Evolutionary conservation across 1,140 invertebrate species (phyloP), one percentile per base, ranked within the genome.

Genomic region (Drosophila yakuba): DNA sequence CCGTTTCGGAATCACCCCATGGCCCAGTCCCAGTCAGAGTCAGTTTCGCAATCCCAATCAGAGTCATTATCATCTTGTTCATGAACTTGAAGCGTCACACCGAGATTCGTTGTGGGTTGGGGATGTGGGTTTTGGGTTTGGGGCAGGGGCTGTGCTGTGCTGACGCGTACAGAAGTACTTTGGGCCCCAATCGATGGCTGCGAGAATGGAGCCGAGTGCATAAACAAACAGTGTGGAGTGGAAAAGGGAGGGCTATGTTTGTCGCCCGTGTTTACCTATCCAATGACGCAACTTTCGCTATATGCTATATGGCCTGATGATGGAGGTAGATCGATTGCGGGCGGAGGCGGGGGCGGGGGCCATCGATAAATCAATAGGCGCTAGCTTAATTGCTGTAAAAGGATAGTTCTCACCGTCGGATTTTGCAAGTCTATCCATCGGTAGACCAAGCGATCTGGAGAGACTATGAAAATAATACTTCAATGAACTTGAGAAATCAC

Each of bases 401-500:
- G 78, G 73, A 84, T 78, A 45, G 28, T 52, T 25, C 39, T 6
- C 12, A 7, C 14, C n/a, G 5, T 45, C 10, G 39, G 32, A 60
- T 60, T 72, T 60, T 72, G 35, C 64, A 48, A 25, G 20, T 17
- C 12, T 14, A 50, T 48, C 17, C 25, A 38, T 44, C 47, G 50
- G 28, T 7, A 58, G 32, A 50, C 8, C 25, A 20, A 58, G 12
- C 41, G 61, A 74, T 48, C 48, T 51, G 11, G 14, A 39, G 58
- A 63, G 64, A 66, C 48, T 60, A 35, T 62, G 50, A 51, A 66
- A 75, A 79, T 76, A 76, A 77, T 89, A 74, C 80, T 61, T 91
- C 67, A 86, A 77, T 91, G 85, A 91, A 91, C 90, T 90, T 91
- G 89, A 84, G 77, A 90, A 90, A 91, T 91, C 89, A 91, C 89